Conservation (phyloP, 2,888 invertebrate species). For the Xestoiulus laeticollis region DNA sequence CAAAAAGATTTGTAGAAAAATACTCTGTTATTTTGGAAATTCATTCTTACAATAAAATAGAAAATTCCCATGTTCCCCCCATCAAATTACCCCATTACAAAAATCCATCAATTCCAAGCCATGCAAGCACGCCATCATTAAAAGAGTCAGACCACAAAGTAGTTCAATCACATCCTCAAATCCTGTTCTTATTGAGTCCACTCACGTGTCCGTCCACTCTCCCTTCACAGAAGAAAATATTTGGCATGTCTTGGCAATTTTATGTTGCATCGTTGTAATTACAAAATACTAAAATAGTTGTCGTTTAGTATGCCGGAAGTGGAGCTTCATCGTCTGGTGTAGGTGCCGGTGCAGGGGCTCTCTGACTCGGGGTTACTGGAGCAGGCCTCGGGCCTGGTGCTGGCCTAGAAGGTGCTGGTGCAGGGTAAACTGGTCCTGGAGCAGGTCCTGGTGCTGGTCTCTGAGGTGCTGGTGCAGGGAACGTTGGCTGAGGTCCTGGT, state of each 20-base stretch:
- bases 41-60: background rate
- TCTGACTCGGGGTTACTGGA: background rate
- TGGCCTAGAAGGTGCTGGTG: conserved; percentile 45
- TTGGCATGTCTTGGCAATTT: conserved; percentile 46
- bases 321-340: conserved; percentile 45
- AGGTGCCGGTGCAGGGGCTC: conserved; percentile 47
- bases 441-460: conserved; percentile 41
- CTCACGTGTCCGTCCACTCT: conserved; percentile 19
- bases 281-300: background rate
- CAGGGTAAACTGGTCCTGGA: conserved; percentile 7
- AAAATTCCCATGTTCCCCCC: background rate
- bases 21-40: conserved; percentile 6
- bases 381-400: conserved; percentile 39
- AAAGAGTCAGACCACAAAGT: background rate
- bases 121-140: conserved; percentile 20
- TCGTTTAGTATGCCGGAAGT: conserved; percentile 49
- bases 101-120: background rate
- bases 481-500: background rate
- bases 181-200: conserved; percentile 19
- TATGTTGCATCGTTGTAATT: background rate
- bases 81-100: conserved; percentile 12
- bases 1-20: conserved; percentile 12
- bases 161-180: background rate
- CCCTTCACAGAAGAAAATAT: conserved; percentile 43
- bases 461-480: conserved; percentile 46